A percentile compares a stretch with the other conserved stretches of the same genome.
Conservation (phyloP, 2,113 vertebrate genomes). For the Antechinus stuartii region DNA sequence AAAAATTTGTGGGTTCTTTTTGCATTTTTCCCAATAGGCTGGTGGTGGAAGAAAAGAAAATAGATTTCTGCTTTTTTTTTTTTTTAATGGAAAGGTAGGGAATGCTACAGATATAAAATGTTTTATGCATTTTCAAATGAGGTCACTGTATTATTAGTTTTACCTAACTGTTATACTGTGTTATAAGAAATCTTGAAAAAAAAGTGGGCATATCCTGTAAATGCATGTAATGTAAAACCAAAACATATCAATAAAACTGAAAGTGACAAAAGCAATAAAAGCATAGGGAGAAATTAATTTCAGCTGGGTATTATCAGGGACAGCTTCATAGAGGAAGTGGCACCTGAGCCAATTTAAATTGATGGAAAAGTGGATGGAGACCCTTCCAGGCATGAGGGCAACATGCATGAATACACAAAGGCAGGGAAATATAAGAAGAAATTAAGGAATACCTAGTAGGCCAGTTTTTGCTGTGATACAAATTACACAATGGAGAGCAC, state of each 20-base stretch:
- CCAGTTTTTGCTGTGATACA: background rate
- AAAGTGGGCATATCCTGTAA: background rate
- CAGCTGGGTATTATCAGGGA: background rate
- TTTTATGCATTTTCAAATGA: background rate
- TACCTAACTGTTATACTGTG: background rate
- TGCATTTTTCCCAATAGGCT: background rate
- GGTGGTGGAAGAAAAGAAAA: background rate
- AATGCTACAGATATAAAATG: background rate
- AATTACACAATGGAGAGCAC: background rate
- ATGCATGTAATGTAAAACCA: background rate
- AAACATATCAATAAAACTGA: background rate
- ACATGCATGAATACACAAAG: background rate
- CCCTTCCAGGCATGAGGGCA: background rate
- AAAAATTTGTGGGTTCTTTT: background rate
- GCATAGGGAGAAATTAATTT: background rate
- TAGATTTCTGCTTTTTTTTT: background rate
- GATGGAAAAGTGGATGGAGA: background rate
- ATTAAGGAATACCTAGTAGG: background rate
- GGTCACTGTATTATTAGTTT: background rate
- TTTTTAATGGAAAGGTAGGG: background rate
- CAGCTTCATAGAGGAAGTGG: background rate
- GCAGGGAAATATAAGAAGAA: background rate
- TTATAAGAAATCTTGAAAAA: background rate
- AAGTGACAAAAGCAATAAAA: slow-evolving; percentile 5
- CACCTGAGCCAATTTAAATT: background rate